Percentiles rank a stretch among this genome's conserved stretches.
phyloP scores from a whole-genome alignment of 37 sponge, comb jelly and placozoan species.

The Ephydatia muelleri region DNA sequence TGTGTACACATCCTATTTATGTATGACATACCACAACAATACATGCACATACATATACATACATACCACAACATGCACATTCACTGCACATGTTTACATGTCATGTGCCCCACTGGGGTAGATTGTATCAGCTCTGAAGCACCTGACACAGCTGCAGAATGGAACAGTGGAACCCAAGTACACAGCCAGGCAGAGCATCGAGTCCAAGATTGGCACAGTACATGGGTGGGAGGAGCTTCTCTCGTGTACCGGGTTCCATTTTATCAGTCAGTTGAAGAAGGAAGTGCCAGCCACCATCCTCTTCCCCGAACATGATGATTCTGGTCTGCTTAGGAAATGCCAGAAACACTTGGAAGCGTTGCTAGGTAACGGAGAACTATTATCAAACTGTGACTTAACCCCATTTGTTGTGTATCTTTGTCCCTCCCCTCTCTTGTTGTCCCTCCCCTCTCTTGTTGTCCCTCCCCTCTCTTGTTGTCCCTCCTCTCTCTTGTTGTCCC shows the following conservation, averaged over 20 bases:
- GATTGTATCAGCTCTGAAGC: conserved; percentile 58
- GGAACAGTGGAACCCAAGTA: conserved; percentile 65
- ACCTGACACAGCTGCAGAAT: conserved; percentile 39
- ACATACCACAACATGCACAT: conserved; percentile 3
- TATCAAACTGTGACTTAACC: too few species aligned
- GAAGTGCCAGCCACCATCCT: conserved; percentile 79
- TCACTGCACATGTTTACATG: neutral
- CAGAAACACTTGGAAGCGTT: conserved; percentile 68
- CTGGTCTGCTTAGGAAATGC: conserved; percentile 68
- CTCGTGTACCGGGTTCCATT: conserved; percentile 74
- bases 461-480: too few species aligned
- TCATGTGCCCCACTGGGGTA: too few species aligned
- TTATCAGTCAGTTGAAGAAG: conserved; percentile 61
- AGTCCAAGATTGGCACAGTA: conserved; percentile 57
- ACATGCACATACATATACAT: neutral
- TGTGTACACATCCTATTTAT: neutral
- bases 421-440: neutral
- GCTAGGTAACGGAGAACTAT: too few species aligned
- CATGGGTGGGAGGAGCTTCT: conserved; percentile 90
- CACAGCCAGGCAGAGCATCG: conserved; percentile 53
- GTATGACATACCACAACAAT: neutral
- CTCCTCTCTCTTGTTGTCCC: too few species aligned
- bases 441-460: too few species aligned
- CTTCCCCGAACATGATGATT: conserved; percentile 91
- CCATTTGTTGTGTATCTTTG: neutral